A percentile compares a stretch with the other conserved stretches of the same genome.
phyloP scores from a whole-genome alignment of 1,140 invertebrate species.

The Magallana angulata region DNA sequence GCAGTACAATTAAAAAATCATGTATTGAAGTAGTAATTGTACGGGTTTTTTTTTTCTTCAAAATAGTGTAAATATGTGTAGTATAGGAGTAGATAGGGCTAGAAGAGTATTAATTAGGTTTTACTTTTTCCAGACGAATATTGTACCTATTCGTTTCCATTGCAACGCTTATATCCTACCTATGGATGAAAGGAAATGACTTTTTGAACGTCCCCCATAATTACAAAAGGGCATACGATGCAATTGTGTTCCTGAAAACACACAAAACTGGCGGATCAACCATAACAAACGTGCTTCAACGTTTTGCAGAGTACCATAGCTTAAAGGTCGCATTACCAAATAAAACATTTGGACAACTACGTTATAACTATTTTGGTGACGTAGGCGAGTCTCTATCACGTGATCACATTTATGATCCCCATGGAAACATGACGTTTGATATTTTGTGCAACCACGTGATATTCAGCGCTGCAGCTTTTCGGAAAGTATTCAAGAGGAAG shows the following conservation, averaged over 20 bases:
- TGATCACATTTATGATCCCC: conserved; percentile 34
- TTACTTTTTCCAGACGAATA: neutral
- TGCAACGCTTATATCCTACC: neutral
- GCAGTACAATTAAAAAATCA: too few species aligned
- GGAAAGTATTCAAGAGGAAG: conserved; percentile 50
- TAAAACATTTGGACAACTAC: neutral
- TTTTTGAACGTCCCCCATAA: neutral
- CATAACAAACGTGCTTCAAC: conserved; percentile 44
- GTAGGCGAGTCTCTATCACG: neutral
- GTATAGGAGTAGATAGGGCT: too few species aligned
- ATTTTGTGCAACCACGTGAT: conserved; percentile 61
- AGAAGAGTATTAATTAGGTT: too few species aligned
- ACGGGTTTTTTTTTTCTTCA: too few species aligned
- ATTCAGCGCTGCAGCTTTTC: conserved; percentile 56
- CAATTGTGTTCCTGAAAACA: conserved; percentile 46
- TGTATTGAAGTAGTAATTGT: too few species aligned
- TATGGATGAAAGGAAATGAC: neutral
- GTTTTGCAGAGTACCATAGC: conserved; percentile 33
- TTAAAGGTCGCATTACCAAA: conserved; percentile 51
- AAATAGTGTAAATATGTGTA: too few species aligned
- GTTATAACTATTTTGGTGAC: conserved; percentile 23
- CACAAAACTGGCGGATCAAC: conserved; percentile 55
- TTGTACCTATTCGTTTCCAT: neutral
- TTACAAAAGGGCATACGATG: neutral
- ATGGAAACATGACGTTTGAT: conserved; percentile 38